These are phyloP conservation scores for Pipistrellus pygmaeus DNA, from an alignment of 2,797 vertebrate genomes.

Conservation along the genomic window DNA sequence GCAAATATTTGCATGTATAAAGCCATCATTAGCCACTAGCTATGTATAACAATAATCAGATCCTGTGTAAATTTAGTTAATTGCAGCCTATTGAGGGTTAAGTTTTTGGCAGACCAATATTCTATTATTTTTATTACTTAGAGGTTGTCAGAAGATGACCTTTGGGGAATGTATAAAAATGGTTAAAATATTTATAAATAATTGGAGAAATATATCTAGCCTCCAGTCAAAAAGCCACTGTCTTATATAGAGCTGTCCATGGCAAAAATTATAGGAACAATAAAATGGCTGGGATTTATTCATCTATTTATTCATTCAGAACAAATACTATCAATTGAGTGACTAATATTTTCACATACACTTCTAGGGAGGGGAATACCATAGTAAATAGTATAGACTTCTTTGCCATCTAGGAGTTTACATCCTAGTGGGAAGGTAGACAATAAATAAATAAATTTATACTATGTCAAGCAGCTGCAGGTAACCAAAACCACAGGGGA, in stretches of 20 bases:
- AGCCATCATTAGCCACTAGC: not conserved
- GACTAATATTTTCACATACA: not conserved
- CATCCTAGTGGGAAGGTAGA: not conserved
- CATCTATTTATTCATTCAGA: not conserved
- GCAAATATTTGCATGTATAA: slow-evolving; percentile 11
- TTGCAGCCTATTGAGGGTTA: not conserved
- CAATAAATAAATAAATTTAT: not conserved
- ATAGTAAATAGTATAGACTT: not conserved
- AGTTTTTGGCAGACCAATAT: not conserved
- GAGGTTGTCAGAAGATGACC: no score
- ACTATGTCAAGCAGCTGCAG: not conserved
- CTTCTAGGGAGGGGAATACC: not conserved
- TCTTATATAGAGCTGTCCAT: not conserved
- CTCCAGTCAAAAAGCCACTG: not conserved
- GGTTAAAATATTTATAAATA: slow-evolving; percentile 5
- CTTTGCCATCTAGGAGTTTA: not conserved
- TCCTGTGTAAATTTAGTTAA: not conserved
- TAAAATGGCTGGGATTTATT: not conserved
- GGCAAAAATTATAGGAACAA: not conserved
- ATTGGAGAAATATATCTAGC: not conserved
- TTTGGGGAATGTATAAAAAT: not conserved
- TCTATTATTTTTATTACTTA: not conserved
- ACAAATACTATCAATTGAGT: not conserved
- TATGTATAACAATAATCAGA: not conserved
- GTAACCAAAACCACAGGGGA: not conserved